Evolutionary conservation across 2,888 invertebrate species (phyloP).

Genomic region (Eupeodes luniger): DNA sequence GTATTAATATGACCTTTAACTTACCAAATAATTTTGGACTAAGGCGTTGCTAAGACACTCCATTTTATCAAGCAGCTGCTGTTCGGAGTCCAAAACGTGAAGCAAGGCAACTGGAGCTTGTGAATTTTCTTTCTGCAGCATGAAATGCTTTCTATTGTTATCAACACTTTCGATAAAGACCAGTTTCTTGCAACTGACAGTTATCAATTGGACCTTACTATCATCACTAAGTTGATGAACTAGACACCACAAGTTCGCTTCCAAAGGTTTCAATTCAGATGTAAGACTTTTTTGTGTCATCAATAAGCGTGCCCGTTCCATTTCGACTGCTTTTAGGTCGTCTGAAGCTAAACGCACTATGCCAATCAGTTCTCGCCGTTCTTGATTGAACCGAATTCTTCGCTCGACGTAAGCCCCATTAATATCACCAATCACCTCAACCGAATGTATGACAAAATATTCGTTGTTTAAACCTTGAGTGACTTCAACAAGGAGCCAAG

Average conservation of each 20-base stretch:
- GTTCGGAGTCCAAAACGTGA: conserved; percentile 30
- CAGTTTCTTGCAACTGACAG: conserved; percentile 23
- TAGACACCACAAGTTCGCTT: conserved; percentile 37
- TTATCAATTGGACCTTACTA: neutral
- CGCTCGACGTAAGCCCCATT: conserved; percentile 78
- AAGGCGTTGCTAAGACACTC: conserved; percentile 1
- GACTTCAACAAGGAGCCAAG: conserved; percentile 80
- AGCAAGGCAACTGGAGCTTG: conserved; percentile 24
- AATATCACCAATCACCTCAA: conserved; percentile 79
- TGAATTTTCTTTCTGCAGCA: conserved; percentile 15
- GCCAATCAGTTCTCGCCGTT: conserved; percentile 77
- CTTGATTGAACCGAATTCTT: conserved; percentile 78
- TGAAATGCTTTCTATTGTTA: conserved; percentile 31
- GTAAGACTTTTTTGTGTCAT: neutral
- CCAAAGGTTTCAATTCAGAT: neutral
- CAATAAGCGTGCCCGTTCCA: conserved; percentile 11
- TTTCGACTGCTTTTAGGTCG: conserved; percentile 58
- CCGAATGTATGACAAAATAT: conserved; percentile 78
- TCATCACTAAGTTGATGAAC: conserved; percentile 30
- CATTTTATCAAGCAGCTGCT: conserved; percentile 34
- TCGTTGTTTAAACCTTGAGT: conserved; percentile 77
- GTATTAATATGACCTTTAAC: neutral
- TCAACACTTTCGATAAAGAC: conserved; percentile 17
- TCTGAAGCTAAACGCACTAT: conserved; percentile 79
- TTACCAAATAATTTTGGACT: conserved; percentile 5